phyloP scores from a whole-genome alignment of 2,113 vertebrate genomes.

The Sorex araneus region DNA sequence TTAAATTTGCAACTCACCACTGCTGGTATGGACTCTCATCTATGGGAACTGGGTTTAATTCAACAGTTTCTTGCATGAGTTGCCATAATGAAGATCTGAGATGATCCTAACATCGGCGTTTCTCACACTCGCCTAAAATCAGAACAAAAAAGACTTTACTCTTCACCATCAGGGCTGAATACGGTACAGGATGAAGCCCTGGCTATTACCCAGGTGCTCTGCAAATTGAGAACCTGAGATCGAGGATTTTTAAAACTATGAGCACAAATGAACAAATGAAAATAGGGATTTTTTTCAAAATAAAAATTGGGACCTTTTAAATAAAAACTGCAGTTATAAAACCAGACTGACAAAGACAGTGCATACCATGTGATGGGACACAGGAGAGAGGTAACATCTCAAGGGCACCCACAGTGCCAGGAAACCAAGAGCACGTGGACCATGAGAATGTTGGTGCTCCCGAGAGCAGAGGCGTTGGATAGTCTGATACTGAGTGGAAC shows the following conservation, averaged over 20 bases:
- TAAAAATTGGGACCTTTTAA: too few relatives aligned
- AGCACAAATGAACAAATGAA: too few relatives aligned
- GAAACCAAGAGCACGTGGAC: background rate
- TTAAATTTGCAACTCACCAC: slow-evolving; percentile 85
- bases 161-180: too few relatives aligned
- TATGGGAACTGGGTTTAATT: slow-evolving; percentile 86
- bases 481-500: slow-evolving; percentile 28
- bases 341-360: slow-evolving; percentile 39
- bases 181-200: too few relatives aligned
- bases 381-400: background rate
- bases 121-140: slow-evolving; percentile 86
- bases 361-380: background rate
- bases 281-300: too few relatives aligned
- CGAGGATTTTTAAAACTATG: too few relatives aligned
- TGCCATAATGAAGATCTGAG: slow-evolving; percentile 84
- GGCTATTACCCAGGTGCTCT: too few relatives aligned
- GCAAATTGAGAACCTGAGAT: too few relatives aligned
- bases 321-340: background rate
- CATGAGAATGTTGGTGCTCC: background rate
- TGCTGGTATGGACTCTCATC: slow-evolving; percentile 84
- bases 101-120: slow-evolving; percentile 74
- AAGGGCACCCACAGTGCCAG: background rate
- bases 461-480: background rate
- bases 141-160: slow-evolving; percentile 63
- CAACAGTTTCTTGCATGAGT: slow-evolving; percentile 84